phyloP scores from a whole-genome alignment of 2,113 vertebrate genomes.

The Microtus oregoni region DNA sequence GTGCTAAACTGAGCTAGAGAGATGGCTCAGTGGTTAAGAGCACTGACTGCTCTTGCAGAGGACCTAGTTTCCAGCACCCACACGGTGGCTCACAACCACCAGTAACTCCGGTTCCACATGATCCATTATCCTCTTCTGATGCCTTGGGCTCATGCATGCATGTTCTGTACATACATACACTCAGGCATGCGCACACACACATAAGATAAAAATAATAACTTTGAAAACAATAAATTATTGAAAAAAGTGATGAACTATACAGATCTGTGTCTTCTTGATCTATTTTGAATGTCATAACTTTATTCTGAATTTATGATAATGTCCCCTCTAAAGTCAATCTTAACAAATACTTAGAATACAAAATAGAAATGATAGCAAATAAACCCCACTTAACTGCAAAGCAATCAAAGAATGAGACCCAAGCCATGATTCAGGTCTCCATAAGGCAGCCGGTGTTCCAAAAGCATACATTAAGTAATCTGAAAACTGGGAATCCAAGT shows the following conservation, averaged over 20 bases:
- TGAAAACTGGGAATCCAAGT: neutral
- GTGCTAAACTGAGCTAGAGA: neutral
- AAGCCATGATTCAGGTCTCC: neutral
- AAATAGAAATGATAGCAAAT: neutral
- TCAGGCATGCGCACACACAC: neutral
- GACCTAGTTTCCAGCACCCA: neutral
- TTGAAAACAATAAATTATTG: neutral
- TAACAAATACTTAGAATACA: neutral
- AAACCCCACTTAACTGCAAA: conserved; percentile 6
- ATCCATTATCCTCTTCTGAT: neutral
- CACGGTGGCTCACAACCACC: neutral
- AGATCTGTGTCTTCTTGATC: conserved; percentile 1
- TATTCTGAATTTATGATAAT: conserved; percentile 17
- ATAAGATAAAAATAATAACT: neutral
- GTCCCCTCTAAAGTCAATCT: neutral
- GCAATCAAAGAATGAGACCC: neutral
- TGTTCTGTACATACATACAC: neutral
- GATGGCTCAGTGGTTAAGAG: neutral
- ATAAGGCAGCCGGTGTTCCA: neutral
- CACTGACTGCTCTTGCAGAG: neutral
- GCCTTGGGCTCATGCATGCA: neutral
- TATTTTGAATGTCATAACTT: conserved; percentile 34
- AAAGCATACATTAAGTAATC: neutral
- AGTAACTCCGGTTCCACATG: neutral
- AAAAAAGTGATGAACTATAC: neutral